phyloP scores from a whole-genome alignment of 2,888 invertebrate species.

The Stenchaetothrips biformis region DNA sequence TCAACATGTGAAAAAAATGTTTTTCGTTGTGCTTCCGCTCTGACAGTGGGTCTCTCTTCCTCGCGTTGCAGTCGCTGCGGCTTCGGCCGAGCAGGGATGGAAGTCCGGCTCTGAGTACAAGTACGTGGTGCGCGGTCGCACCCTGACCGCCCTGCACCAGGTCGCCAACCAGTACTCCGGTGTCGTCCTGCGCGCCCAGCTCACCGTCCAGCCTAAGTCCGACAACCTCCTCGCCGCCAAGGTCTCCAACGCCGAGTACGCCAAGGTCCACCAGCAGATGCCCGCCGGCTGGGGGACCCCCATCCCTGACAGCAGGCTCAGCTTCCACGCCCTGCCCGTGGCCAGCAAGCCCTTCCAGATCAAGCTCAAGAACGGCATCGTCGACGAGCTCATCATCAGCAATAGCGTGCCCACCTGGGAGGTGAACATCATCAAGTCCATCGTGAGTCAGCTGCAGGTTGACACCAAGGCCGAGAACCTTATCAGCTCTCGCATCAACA shows the following conservation, averaged over 20 bases:
- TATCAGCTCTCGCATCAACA: slow-evolving; percentile 49
- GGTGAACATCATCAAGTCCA: slow-evolving; percentile 64
- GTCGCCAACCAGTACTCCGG: slow-evolving; percentile 53
- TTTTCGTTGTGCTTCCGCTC: no score
- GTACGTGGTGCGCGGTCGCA: slow-evolving; percentile 48
- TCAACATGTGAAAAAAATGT: no score
- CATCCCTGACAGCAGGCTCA: slow-evolving; percentile 50
- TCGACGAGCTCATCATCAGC: slow-evolving; percentile 55
- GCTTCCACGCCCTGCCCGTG: slow-evolving; percentile 53
- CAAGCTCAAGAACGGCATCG: slow-evolving; percentile 56
- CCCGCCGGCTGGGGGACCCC: slow-evolving; percentile 49
- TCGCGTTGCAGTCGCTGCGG: background rate
- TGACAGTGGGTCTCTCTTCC: no score
- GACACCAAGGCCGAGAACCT: slow-evolving; percentile 57
- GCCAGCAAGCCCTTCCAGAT: slow-evolving; percentile 59
- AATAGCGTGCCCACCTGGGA: slow-evolving; percentile 55
- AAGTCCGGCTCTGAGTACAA: slow-evolving; percentile 42
- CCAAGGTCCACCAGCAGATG: slow-evolving; percentile 52
- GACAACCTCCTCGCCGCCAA: slow-evolving; percentile 50
- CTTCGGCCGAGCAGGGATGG: slow-evolving; percentile 39
- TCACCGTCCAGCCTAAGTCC: slow-evolving; percentile 52
- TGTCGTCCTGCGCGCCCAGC: slow-evolving; percentile 51
- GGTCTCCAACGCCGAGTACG: slow-evolving; percentile 51
- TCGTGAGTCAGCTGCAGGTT: slow-evolving; percentile 63
- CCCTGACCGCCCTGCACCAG: slow-evolving; percentile 56